Base-by-base conservation (phyloP, 2,113 vertebrate genomes). In the Ancistrus triradiatus region DNA sequence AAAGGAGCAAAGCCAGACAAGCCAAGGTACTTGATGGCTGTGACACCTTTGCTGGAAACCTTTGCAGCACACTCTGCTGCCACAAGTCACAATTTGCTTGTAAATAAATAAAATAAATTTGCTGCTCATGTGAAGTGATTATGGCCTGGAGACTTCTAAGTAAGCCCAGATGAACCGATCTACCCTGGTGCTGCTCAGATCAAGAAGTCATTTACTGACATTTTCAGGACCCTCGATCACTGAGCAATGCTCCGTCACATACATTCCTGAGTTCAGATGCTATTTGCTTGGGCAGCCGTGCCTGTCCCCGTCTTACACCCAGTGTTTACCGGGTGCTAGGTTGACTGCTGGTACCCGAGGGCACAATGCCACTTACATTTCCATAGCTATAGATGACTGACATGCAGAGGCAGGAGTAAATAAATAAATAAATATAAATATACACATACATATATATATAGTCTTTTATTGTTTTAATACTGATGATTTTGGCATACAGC, bases 21-120 rank as follows among this genome's bases (percentile, higher is more conserved):
- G 80, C 82, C 83, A 85, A 86, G 85, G 88, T 88, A 88, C 81
- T 83, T 88, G 85, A 87, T 83, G 85, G 86, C 80, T 82, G 79
- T 87, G 88, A 89, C 88, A 88, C 87, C 87, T 83, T 84, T 78
- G 68, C 80, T 57, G 78, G 82, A 79, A 85, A 83, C 83, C 81
- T 81, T 82, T 79, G 74, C 78, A 76, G 79, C 79, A 86, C 80
- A 85, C 87, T 85, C 76, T 77, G 84, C 80, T 87, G 85, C 83
- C 80, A 87, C 80, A 70, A 47, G 82, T 87, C 81, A 82, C 72
- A 84, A 81, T 77, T 80, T 76, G 79, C 80, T 82, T 77, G 58
- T 46, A 47, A 60, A 47, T 60, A 60, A 60, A 47, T 47, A 60
- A 84, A 86, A 88, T 86, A 86, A 85, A 86, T 81, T 83, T 80